Conservation (phyloP, 2,113 vertebrate species). For the Neogale vison region DNA sequence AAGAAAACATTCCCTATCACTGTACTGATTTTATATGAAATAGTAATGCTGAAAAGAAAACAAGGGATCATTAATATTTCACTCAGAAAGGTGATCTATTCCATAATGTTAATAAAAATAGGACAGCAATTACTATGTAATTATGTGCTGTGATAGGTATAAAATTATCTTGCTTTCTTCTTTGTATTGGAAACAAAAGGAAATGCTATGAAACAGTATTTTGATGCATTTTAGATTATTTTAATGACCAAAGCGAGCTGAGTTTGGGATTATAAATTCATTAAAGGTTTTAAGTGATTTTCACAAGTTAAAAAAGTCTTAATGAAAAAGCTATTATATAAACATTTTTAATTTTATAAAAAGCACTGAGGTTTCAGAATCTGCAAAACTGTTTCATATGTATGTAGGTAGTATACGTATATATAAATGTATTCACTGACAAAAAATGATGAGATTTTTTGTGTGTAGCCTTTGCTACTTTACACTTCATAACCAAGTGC, state of each 20-base stretch:
- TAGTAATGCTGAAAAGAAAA: not conserved
- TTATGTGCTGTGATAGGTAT: not conserved
- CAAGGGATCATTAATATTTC: not conserved
- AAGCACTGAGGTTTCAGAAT: not conserved
- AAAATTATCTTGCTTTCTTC: not conserved
- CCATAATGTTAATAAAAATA: not conserved
- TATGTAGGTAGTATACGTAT: not conserved
- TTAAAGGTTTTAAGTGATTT: not conserved
- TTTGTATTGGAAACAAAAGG: not conserved
- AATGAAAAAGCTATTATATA: not conserved
- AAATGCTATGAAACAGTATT: not conserved
- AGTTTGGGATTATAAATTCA: not conserved
- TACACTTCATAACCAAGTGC: not conserved
- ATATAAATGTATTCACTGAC: not conserved
- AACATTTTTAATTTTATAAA: not conserved
- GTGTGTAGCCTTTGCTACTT: not conserved
- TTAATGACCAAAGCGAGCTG: not conserved
- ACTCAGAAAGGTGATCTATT: not conserved
- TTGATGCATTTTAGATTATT: not conserved
- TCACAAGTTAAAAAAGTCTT: not conserved
- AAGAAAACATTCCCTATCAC: slow-evolving; percentile 66
- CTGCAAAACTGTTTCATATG: not conserved
- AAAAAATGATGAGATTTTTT: not conserved
- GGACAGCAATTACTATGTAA: not conserved
- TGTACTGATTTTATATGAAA: slow-evolving; percentile 50